These are phyloP conservation scores for Entelurus aequoreus DNA, from an alignment of 2,113 vertebrate genomes.

Conservation along the genomic window DNA sequence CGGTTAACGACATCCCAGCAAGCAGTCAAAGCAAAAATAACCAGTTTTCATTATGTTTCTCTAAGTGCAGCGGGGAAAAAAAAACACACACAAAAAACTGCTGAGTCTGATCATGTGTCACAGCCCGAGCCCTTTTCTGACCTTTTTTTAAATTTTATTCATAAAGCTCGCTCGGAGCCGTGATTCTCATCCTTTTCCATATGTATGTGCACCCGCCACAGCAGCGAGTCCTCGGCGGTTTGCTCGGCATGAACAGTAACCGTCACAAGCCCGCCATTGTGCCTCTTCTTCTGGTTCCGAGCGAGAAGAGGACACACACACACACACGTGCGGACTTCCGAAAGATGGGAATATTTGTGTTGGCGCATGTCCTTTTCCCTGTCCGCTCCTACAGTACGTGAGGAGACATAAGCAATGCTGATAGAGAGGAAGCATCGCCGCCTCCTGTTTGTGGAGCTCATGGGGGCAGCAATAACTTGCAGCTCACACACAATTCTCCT, in stretches of 20 bases:
- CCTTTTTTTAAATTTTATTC: slow-evolving; percentile 44
- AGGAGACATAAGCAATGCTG: slow-evolving; percentile 40
- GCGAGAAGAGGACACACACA: slow-evolving; percentile 32
- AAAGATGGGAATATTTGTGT: slow-evolving; percentile 10
- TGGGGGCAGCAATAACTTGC: neutral
- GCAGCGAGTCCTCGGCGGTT: slow-evolving; percentile 54
- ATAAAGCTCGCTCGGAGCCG: slow-evolving; percentile 42
- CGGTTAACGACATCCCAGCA: slow-evolving; percentile 26
- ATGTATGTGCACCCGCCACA: slow-evolving; percentile 45
- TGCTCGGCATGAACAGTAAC: slow-evolving; percentile 22
- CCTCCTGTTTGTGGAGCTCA: slow-evolving; percentile 1
- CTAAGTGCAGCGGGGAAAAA: slow-evolving; percentile 15
- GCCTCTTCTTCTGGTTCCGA: slow-evolving; percentile 45
- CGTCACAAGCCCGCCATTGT: slow-evolving; percentile 56
- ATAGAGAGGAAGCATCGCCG: slow-evolving; percentile 67
- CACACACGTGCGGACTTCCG: slow-evolving; percentile 35
- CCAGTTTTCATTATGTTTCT: slow-evolving; percentile 29
- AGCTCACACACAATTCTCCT: too few species aligned
- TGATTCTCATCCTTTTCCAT: slow-evolving; percentile 63
- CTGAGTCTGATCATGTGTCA: slow-evolving; percentile 54
- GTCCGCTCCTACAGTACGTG: slow-evolving; percentile 10
- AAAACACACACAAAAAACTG: slow-evolving; percentile 32
- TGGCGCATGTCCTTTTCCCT: slow-evolving; percentile 15
- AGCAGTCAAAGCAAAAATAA: slow-evolving; percentile 35
- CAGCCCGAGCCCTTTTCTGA: slow-evolving; percentile 44